A percentile compares a stretch with the other conserved stretches of the same genome.
These are phyloP conservation scores for Tetrapedia diversipes DNA, from an alignment of 2,888 invertebrate species.

Conservation along the genomic window DNA sequence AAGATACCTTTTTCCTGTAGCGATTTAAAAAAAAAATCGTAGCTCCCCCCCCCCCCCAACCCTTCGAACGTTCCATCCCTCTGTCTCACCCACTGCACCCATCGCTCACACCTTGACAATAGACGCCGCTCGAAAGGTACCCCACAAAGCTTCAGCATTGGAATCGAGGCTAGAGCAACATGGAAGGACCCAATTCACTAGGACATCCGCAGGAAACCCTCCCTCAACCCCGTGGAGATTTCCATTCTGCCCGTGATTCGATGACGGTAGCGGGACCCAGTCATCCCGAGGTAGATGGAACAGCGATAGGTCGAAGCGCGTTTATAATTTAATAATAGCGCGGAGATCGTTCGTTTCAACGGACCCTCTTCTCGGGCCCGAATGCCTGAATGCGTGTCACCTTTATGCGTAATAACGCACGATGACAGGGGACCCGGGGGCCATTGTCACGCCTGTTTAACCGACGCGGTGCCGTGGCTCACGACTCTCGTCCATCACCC, in stretches of 20 bases:
- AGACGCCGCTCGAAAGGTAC: background rate
- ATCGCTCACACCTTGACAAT: background rate
- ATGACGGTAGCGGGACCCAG: slow-evolving; percentile 24
- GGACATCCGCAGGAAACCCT: slow-evolving; percentile 20
- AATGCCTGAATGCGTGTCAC: slow-evolving; percentile 67
- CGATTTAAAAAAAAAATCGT: too few relatives aligned
- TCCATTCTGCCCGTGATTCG: slow-evolving; percentile 33
- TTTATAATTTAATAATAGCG: slow-evolving; percentile 64
- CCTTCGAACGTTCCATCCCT: too few relatives aligned
- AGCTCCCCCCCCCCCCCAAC: too few relatives aligned
- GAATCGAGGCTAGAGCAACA: background rate
- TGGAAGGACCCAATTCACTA: background rate
- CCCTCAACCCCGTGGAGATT: slow-evolving; percentile 9
- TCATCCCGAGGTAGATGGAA: slow-evolving; percentile 31
- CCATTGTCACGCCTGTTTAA: slow-evolving; percentile 70
- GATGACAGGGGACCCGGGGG: slow-evolving; percentile 70
- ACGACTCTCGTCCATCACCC: slow-evolving; percentile 50
- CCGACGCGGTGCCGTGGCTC: slow-evolving; percentile 45
- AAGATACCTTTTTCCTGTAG: too few relatives aligned
- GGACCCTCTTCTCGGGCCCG: slow-evolving; percentile 41
- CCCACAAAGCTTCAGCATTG: background rate
- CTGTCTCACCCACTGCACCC: background rate
- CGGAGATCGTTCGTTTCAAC: slow-evolving; percentile 14
- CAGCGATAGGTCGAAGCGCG: slow-evolving; percentile 52
- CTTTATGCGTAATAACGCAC: slow-evolving; percentile 71